A percentile compares a stretch with the other conserved stretches of the same genome.
Evolutionary conservation across 2,888 invertebrate genomes (phyloP).

Genomic region (Branchipolynoe longqiensis): DNA sequence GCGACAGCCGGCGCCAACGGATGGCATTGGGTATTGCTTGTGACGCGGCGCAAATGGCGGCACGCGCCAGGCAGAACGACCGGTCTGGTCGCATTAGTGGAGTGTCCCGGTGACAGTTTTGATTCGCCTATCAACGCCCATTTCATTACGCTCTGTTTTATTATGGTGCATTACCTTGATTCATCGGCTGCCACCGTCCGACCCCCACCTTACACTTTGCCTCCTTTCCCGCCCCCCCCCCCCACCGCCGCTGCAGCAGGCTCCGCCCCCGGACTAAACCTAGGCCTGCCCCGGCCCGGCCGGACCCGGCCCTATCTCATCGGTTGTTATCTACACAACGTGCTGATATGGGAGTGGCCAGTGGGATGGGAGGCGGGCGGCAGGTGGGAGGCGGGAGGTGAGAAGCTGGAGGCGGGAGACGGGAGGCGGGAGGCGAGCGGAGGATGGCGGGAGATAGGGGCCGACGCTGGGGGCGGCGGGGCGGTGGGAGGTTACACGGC

Average conservation of each 20-base stretch:
- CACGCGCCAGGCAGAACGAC: neutral
- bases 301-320: no score
- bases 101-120: neutral
- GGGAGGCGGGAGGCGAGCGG: no score
- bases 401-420: neutral
- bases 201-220: neutral
- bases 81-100: constrained; percentile 18
- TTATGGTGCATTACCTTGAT: constrained; percentile 30
- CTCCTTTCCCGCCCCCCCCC: neutral
- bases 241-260: neutral
- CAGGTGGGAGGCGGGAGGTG: neutral
- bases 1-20: neutral
- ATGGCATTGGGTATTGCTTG: constrained; percentile 12
- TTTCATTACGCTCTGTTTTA: constrained; percentile 38
- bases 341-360: neutral
- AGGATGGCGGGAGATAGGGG: no score
- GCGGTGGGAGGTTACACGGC: neutral
- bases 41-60: constrained; percentile 37
- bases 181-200: constrained; percentile 7
- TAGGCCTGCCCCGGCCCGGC: no score
- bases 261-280: neutral
- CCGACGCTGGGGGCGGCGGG: neutral
- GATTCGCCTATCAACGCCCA: constrained; percentile 30
- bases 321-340: neutral
- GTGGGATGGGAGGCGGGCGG: neutral